phyloP scores from a whole-genome alignment of 30 jellyfish, hydroid and myxozoan genomes.

The Aurelia aurita complex sp. Pacific region DNA sequence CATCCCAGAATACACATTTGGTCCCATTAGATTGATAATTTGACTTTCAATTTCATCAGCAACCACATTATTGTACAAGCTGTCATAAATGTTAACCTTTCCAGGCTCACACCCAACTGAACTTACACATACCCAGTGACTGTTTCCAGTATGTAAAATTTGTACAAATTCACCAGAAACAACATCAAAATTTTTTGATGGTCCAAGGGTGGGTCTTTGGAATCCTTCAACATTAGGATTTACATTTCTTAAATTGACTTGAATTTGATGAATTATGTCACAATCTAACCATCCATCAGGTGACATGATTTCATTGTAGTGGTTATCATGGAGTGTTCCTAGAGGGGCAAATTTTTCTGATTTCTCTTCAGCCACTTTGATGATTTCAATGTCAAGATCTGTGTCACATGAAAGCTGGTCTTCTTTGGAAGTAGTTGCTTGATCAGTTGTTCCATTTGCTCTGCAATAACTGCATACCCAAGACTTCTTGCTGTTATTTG shows the following conservation, averaged over 20 bases:
- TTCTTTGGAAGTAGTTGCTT: constrained; percentile 29
- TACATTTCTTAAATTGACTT: constrained; percentile 15
- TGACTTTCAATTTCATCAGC: not conserved
- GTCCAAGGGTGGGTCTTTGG: constrained; percentile 52
- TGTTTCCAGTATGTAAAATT: constrained; percentile 3
- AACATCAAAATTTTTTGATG: constrained; percentile 29
- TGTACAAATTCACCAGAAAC: constrained; percentile 37
- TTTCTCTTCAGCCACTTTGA: constrained; percentile 25
- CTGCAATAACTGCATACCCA: constrained; percentile 54
- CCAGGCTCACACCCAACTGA: constrained; percentile 38
- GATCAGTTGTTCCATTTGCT: constrained; percentile 22
- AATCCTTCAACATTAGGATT: constrained; percentile 38
- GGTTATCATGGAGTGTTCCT: constrained; percentile 28
- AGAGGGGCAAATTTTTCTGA: constrained; percentile 43
- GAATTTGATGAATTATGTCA: constrained; percentile 36
- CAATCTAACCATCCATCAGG: constrained; percentile 42
- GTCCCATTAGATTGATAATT: not conserved
- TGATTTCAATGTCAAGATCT: constrained; percentile 19
- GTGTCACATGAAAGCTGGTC: constrained; percentile 11
- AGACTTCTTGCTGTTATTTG: constrained; percentile 42
- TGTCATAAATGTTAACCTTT: not conserved
- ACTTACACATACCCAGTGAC: constrained; percentile 28
- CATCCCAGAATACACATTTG: not conserved
- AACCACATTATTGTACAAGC: constrained; percentile 21
- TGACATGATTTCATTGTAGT: constrained; percentile 15